Percentiles rank a stretch among this genome's conserved stretches.
Conservation (phyloP, 2,113 vertebrate genomes). For the Scatophagus argus region DNA sequence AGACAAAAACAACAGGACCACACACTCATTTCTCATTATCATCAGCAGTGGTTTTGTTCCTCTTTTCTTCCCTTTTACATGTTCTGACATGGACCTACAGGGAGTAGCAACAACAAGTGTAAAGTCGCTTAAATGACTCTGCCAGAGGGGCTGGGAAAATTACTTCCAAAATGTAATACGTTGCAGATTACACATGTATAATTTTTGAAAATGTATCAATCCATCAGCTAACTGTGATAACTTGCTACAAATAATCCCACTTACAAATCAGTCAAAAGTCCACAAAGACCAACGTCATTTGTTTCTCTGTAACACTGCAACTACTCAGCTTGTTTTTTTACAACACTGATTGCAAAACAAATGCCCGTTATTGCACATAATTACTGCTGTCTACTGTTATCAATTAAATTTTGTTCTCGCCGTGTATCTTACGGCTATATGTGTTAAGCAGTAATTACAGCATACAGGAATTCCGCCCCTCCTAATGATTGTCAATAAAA, state of each 20-base stretch:
- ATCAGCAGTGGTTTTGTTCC: slow-evolving; percentile 32
- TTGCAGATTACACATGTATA: background rate
- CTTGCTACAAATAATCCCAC: background rate
- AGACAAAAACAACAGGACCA: slow-evolving; percentile 54
- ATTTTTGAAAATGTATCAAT: background rate
- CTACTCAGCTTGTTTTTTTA: background rate
- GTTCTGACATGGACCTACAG: slow-evolving; percentile 26
- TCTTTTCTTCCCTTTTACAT: slow-evolving; percentile 2
- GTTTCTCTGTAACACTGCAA: background rate
- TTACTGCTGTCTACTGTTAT: slow-evolving; percentile 8
- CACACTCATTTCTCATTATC: slow-evolving; percentile 62
- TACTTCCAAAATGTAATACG: background rate
- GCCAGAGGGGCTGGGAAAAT: slow-evolving; percentile 1
- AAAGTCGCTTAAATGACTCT: background rate
- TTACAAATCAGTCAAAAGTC: background rate
- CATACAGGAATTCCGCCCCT: background rate
- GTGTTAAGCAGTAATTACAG: background rate
- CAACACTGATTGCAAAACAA: slow-evolving; percentile 1
- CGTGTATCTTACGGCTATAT: background rate
- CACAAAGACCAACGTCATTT: no score
- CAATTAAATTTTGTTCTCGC: slow-evolving; percentile 8
- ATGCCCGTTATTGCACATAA: slow-evolving; percentile 27
- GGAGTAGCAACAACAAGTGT: slow-evolving; percentile 13
- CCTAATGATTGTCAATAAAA: slow-evolving; percentile 28
- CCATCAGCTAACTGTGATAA: background rate